Percentiles rank a stretch among this genome's conserved stretches.
phyloP scores from a whole-genome alignment of 1,140 invertebrate genomes.

The Cydia splendana region DNA sequence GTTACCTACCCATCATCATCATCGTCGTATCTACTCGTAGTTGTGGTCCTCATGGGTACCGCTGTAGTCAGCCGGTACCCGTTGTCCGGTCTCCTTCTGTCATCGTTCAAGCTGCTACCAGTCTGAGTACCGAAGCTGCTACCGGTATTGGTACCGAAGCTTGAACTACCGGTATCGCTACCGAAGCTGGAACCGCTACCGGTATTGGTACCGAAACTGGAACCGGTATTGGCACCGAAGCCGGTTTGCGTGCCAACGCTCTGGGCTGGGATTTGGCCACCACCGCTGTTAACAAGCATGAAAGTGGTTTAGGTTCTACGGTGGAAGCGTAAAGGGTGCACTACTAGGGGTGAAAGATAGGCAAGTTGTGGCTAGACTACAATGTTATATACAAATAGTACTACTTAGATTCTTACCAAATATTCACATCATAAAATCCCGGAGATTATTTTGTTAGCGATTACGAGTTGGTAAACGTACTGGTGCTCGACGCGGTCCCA shows the following conservation, averaged over 20 bases:
- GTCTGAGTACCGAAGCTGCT: slow-evolving; percentile 5
- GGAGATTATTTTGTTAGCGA: too few species aligned
- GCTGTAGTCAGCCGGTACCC: slow-evolving; percentile 5
- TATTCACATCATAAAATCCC: too few species aligned
- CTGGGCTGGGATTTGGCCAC: slow-evolving; percentile 34
- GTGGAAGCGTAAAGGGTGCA: not conserved
- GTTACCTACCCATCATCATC: slow-evolving; percentile 23
- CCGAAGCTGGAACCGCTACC: not conserved
- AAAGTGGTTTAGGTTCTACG: slow-evolving; percentile 2
- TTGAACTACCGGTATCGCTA: not conserved
- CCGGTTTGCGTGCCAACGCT: slow-evolving; percentile 35
- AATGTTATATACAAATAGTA: not conserved
- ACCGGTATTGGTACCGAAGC: slow-evolving; percentile 7
- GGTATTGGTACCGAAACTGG: slow-evolving; percentile 1
- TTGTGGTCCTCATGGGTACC: not conserved
- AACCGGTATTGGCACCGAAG: not conserved
- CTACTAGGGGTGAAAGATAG: not conserved
- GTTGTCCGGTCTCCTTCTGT: slow-evolving; percentile 17
- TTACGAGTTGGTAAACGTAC: too few species aligned
- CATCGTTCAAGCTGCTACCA: not conserved
- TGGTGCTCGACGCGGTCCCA: too few species aligned
- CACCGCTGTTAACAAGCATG: slow-evolving; percentile 34
- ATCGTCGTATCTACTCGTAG: not conserved
- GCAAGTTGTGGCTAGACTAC: not conserved
- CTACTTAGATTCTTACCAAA: not conserved